These are phyloP conservation scores for Phasia obesa DNA, from an alignment of 2,888 invertebrate genomes.

Conservation along the genomic window DNA sequence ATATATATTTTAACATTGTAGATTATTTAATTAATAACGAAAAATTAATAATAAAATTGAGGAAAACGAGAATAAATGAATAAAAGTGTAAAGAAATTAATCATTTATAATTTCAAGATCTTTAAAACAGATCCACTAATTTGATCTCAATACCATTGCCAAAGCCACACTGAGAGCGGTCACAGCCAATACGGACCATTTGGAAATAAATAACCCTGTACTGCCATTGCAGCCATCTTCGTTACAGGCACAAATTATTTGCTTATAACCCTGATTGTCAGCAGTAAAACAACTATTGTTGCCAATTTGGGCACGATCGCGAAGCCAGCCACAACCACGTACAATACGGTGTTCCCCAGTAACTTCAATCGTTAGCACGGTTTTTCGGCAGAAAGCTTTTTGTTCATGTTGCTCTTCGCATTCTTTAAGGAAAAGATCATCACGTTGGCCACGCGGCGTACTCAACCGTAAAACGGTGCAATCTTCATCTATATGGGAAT, in stretches of 20 bases:
- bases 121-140: slow-evolving; percentile 69
- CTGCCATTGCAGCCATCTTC: slow-evolving; percentile 85
- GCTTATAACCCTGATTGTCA: slow-evolving; percentile 86
- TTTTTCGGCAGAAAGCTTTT: slow-evolving; percentile 87
- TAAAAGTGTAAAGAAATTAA: slow-evolving; percentile 7
- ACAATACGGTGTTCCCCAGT: slow-evolving; percentile 83
- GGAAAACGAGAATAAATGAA: slow-evolving; percentile 10
- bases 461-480: slow-evolving; percentile 85
- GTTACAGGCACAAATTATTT: slow-evolving; percentile 86
- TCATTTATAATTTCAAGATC: slow-evolving; percentile 38
- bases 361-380: slow-evolving; percentile 85
- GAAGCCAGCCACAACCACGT: slow-evolving; percentile 86
- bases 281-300: slow-evolving; percentile 84
- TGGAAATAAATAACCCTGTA: slow-evolving; percentile 55
- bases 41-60: slow-evolving; percentile 12
- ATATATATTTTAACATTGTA: neutral
- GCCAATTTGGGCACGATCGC: slow-evolving; percentile 76
- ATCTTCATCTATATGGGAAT: slow-evolving; percentile 87
- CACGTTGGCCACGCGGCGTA: slow-evolving; percentile 82
- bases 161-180: slow-evolving; percentile 66
- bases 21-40: slow-evolving; percentile 14
- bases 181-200: slow-evolving; percentile 63
- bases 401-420: slow-evolving; percentile 79
- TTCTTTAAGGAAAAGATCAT: slow-evolving; percentile 83
- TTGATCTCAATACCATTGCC: slow-evolving; percentile 68